Base-by-base conservation (phyloP, 2,797 vertebrate genomes). In the Tokudaia tokunoshimensis region DNA sequence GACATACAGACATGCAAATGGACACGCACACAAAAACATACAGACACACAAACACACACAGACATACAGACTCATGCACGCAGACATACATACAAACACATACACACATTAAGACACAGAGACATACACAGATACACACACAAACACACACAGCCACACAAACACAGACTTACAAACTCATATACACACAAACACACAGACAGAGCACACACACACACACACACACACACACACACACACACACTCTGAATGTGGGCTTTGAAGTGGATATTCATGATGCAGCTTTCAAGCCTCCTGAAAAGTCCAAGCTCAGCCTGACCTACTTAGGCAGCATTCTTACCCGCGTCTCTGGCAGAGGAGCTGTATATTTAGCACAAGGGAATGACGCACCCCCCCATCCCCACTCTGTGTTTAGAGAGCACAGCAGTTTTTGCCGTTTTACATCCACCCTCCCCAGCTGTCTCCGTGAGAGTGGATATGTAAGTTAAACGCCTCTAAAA, bases 241-340 rank as follows among this genome's bases (percentile, higher is more conserved):
- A 72, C 34, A 55, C 98, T 98, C 98, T 87, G 97, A 98, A 93
- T 98, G 97, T 98, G 97, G 98, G 97, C 98, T 98, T 98, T 98
- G 98, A 99, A 98, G 98, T 97, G 96, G 96, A 97, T 98, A 98
- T 98, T 98, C 98, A 98, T 95, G 87, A 98, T 94, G 96, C 97
- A 97, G 98, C 98, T 98, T 98, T 98, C 98, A 98, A 98, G 98
- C 98, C 98, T 98, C 98, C 98, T 98, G 98, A 98, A 98, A 98
- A 98, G 98, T 98, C 98, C 98, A 70, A 98, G 98, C 98, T 98
- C 92, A 98, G 98, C 97, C 98, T 99, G 98, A 99, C 98, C 98
- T 98, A 99, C 98, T 99, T 99, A 98, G 98, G 98, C 97, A 88
- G 98, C 95, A 96, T 98, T 98, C 98, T 98, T 99, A 98, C 98